These are phyloP conservation scores for Amazona guildingii DNA, from an alignment of 2,113 vertebrate species.

Conservation along the genomic window DNA sequence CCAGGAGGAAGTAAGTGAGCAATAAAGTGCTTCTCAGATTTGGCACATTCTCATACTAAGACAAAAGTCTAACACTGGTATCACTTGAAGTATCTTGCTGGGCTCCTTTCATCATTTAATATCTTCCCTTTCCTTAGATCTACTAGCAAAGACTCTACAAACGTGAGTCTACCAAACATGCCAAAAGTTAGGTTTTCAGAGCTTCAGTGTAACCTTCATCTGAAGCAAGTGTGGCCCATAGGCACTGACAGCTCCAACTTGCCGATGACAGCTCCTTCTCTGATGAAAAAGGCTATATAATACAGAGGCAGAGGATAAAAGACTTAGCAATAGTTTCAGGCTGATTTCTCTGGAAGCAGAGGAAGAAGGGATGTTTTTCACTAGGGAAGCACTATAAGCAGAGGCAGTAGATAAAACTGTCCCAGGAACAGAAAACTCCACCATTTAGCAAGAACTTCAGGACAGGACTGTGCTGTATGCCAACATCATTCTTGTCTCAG, in stretches of 20 bases:
- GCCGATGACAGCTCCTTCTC: background rate
- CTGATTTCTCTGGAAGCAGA: slow-evolving; percentile 9
- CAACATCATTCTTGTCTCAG: slow-evolving; percentile 45
- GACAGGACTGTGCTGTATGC: background rate
- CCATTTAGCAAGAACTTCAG: slow-evolving; percentile 2
- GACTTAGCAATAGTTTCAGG: background rate
- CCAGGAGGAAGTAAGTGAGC: background rate
- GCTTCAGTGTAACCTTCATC: background rate
- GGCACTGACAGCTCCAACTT: background rate
- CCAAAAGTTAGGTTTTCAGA: slow-evolving; percentile 4
- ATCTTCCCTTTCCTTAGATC: background rate
- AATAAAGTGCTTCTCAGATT: background rate
- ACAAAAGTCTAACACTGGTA: background rate
- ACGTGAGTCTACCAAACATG: background rate
- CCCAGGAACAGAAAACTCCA: slow-evolving; percentile 16
- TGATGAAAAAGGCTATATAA: slow-evolving; percentile 19
- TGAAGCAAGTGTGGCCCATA: background rate
- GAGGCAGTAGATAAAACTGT: slow-evolving; percentile 44
- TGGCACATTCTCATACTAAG: background rate
- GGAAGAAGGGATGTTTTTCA: background rate
- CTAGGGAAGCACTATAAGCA: background rate
- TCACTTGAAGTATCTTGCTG: slow-evolving; percentile 1
- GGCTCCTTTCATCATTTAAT: slow-evolving; percentile 16
- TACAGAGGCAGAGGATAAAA: slow-evolving; percentile 34
- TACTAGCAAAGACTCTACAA: background rate